phyloP scores from a whole-genome alignment of 1,140 invertebrate species.

The Drosophila teissieri region DNA sequence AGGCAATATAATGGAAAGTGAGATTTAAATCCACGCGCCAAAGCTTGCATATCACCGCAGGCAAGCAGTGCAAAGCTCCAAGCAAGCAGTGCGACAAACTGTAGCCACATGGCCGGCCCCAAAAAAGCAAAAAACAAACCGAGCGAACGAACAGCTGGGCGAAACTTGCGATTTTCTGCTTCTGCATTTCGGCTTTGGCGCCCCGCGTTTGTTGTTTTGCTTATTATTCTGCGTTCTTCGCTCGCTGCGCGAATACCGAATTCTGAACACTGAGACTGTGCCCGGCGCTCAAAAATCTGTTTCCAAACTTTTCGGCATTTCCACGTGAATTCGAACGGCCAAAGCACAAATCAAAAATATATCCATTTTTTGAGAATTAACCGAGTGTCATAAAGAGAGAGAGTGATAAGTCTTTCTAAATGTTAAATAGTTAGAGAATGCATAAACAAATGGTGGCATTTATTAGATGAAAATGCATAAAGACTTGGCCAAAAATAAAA shows the following conservation, averaged over 20 bases:
- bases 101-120: slow-evolving; percentile 8
- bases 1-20: no score
- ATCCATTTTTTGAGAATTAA: slow-evolving; percentile 20
- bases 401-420: slow-evolving; percentile 29
- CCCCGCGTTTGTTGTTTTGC: slow-evolving; percentile 57
- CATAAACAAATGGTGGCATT: slow-evolving; percentile 57
- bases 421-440: slow-evolving; percentile 41
- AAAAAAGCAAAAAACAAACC: slow-evolving; percentile 2
- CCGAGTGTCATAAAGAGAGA: slow-evolving; percentile 36
- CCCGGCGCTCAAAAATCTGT: slow-evolving; percentile 67
- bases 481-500: slow-evolving; percentile 81
- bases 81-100: slow-evolving; percentile 10
- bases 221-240: slow-evolving; percentile 66
- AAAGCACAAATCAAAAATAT: slow-evolving; percentile 23
- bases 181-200: slow-evolving; percentile 50
- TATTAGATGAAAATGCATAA: slow-evolving; percentile 83
- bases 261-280: slow-evolving; percentile 51
- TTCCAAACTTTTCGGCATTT: slow-evolving; percentile 25
- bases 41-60: slow-evolving; percentile 10
- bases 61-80: slow-evolving; percentile 37
- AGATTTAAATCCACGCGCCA: neutral
- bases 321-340: slow-evolving; percentile 21
- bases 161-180: slow-evolving; percentile 47
- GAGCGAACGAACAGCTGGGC: slow-evolving; percentile 16
- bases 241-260: slow-evolving; percentile 55